Evolutionary conservation across 1,140 invertebrate species (phyloP).

Genomic region (Aphelenchoides fujianensis): DNA sequence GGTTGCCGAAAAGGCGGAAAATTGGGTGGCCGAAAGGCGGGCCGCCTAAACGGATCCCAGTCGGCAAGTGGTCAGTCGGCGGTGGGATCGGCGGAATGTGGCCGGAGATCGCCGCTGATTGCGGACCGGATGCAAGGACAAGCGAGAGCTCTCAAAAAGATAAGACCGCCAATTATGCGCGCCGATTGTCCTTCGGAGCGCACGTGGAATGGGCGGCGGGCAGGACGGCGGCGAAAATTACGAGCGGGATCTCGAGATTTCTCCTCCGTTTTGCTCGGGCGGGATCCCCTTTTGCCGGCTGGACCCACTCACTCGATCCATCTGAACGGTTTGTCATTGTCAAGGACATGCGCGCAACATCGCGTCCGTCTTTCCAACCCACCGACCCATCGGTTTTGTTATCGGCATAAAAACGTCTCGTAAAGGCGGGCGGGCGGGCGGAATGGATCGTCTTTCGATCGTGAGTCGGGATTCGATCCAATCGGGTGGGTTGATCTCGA

Average conservation of each 20-base stretch:
- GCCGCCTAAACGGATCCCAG: too few relatives aligned
- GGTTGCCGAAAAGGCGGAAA: too few relatives aligned
- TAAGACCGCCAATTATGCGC: background rate
- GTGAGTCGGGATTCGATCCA: background rate
- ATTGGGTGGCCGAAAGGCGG: too few relatives aligned
- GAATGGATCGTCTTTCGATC: background rate
- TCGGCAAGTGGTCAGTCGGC: background rate
- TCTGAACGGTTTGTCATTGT: conserved; percentile 3
- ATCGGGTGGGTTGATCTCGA: background rate
- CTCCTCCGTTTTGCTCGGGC: background rate
- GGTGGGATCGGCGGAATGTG: background rate
- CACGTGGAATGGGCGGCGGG: background rate
- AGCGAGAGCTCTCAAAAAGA: too few relatives aligned
- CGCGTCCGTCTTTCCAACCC: too few relatives aligned
- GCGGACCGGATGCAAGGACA: too few relatives aligned
- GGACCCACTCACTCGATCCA: background rate
- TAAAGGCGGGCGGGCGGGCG: too few relatives aligned
- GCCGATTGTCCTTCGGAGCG: background rate
- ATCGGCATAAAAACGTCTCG: background rate
- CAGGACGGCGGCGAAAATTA: background rate
- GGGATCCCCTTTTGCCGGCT: background rate
- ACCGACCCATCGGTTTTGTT: background rate
- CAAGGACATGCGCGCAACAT: background rate
- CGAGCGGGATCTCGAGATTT: conserved; percentile 4
- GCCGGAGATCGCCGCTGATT: background rate